Percentiles rank a stretch among this genome's conserved stretches.
Evolutionary conservation across 2,888 invertebrate genomes (phyloP).

Genomic region (Brenthis daphne): DNA sequence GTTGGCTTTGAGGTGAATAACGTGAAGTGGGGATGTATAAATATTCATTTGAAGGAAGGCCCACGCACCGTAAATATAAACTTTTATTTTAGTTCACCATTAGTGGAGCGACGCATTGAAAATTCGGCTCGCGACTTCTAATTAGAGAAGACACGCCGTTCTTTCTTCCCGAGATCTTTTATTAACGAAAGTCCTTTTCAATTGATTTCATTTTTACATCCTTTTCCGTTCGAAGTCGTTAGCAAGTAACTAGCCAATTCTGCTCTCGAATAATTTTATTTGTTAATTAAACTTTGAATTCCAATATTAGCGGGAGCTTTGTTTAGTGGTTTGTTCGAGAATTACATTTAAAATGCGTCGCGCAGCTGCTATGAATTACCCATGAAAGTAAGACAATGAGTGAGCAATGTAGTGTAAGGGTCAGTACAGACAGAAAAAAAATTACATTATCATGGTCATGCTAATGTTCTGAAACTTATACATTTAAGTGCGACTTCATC

Average conservation of each 20-base stretch:
- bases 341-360: slow-evolving; percentile 77
- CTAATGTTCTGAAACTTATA: slow-evolving; percentile 9
- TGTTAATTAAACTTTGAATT: slow-evolving; percentile 22
- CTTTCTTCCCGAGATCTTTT: slow-evolving; percentile 62
- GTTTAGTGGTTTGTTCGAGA: slow-evolving; percentile 34
- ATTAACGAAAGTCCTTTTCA: slow-evolving; percentile 72
- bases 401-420: slow-evolving; percentile 60
- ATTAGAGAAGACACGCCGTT: slow-evolving; percentile 73
- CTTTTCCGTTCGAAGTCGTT: slow-evolving; percentile 43
- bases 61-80: slow-evolving; percentile 79
- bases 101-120: slow-evolving; percentile 69
- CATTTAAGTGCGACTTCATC: not conserved
- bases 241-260: slow-evolving; percentile 29
- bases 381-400: slow-evolving; percentile 66
- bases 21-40: slow-evolving; percentile 70
- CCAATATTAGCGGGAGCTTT: slow-evolving; percentile 21
- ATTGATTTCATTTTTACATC: slow-evolving; percentile 74
- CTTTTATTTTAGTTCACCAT: slow-evolving; percentile 76
- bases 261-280: slow-evolving; percentile 28
- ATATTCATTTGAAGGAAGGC: slow-evolving; percentile 72
- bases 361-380: slow-evolving; percentile 67
- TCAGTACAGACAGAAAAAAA: slow-evolving; percentile 24
- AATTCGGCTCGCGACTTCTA: slow-evolving; percentile 78
- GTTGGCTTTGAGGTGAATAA: slow-evolving; percentile 69
- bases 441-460: slow-evolving; percentile 14